Evolutionary conservation across 2,113 vertebrate genomes (phyloP).

Genomic region (Brachionichthys hirsutus): DNA sequence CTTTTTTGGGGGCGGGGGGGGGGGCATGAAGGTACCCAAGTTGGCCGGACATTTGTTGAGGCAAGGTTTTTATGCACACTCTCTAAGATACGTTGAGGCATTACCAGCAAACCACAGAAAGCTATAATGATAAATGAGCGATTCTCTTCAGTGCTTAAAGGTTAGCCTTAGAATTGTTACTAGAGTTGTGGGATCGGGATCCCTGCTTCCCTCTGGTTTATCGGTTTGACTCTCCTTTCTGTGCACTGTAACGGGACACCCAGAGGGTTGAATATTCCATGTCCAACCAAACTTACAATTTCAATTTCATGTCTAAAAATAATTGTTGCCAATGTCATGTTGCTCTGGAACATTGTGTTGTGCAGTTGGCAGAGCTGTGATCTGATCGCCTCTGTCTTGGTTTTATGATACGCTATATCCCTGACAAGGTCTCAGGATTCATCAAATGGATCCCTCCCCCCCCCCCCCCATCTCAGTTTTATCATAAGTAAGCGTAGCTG

Average conservation of each 20-base stretch:
- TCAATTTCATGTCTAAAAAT: conserved; percentile 39
- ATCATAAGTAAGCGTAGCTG: conserved; percentile 70
- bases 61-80: conserved; percentile 41
- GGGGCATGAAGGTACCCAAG: conserved; percentile 44
- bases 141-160: conserved; percentile 52
- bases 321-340: conserved; percentile 33
- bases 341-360: conserved; percentile 13
- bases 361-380: conserved; percentile 36
- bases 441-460: conserved; percentile 66
- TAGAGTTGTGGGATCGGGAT: conserved; percentile 33
- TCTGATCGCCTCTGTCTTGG: conserved; percentile 51
- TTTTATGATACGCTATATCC: conserved; percentile 62
- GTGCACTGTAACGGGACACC: conserved; percentile 32
- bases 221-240: conserved; percentile 43
- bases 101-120: conserved; percentile 48
- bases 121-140: conserved; percentile 53
- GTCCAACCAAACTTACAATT: conserved; percentile 37
- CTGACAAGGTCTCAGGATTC: conserved; percentile 70
- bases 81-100: conserved; percentile 28
- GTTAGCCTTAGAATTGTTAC: conserved; percentile 49
- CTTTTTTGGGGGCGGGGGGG: too few species aligned
- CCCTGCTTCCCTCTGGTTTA: conserved; percentile 38
- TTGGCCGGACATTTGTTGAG: conserved; percentile 47
- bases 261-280: conserved; percentile 32
- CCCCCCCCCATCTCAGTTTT: conserved; percentile 66